phyloP scores from a whole-genome alignment of 2,888 invertebrate species.

The Brachylomia viminalis region DNA sequence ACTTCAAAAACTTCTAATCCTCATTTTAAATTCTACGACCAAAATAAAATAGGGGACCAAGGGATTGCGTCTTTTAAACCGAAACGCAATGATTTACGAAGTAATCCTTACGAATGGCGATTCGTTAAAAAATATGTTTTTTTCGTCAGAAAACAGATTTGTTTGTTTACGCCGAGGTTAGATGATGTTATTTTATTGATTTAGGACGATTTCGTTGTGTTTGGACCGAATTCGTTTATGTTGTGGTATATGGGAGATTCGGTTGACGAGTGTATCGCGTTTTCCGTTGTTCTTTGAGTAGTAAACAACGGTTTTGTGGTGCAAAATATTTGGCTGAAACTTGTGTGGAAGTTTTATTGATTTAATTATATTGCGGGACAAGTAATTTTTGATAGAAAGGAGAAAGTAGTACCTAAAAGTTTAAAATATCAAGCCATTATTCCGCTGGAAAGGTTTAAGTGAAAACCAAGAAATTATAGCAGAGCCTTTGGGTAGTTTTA shows the following conservation, averaged over 20 bases:
- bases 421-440: neutral
- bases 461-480: neutral
- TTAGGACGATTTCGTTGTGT: constrained; percentile 32
- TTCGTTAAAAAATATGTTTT: constrained; percentile 52
- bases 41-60: constrained; percentile 51
- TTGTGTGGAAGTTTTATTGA: neutral
- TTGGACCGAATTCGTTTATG: constrained; percentile 22
- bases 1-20: constrained; percentile 28
- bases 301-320: constrained; percentile 18
- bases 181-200: constrained; percentile 54
- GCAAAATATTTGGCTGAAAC: constrained; percentile 3
- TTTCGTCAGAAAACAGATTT: constrained; percentile 52
- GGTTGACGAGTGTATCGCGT: constrained; percentile 22
- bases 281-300: constrained; percentile 13
- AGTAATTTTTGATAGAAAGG: neutral
- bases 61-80: constrained; percentile 61
- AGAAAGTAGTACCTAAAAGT: neutral
- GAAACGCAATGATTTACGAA: constrained; percentile 64
- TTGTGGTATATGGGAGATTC: constrained; percentile 20
- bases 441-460: neutral
- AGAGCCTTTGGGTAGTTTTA: neutral
- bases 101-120: constrained; percentile 60
- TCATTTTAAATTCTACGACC: constrained; percentile 45
- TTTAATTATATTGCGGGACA: neutral
- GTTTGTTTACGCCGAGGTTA: constrained; percentile 54